Base-by-base conservation (phyloP, 1,140 invertebrate genomes). In the Drosophila yakuba region DNA sequence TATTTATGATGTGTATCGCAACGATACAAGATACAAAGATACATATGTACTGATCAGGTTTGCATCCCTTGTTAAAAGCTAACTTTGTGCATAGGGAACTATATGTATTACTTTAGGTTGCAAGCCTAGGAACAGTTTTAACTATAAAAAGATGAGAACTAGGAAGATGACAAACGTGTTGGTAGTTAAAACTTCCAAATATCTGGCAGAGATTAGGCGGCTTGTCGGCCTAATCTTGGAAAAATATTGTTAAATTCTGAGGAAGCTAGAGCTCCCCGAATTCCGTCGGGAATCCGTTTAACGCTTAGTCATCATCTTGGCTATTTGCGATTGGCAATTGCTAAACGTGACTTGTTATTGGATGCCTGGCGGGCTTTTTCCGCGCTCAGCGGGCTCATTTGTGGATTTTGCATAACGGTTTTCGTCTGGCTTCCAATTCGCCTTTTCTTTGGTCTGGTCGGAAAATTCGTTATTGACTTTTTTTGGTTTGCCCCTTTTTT, bases 401-500 rank as follows among this genome's bases (percentile, higher is more conserved):
- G 60, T 74, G 52, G 15, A 52, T 77, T 85, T 85, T 84, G 81
- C 81, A 61, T 85, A 84, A 84, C 77, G 78, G 64, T 68, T 74
- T 68, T 66, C 50, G 80, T 81, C 73, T 64, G 74, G 66, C 64
- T 78, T 71, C 54, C 52, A 56, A 61, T 73, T 79, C 54, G 32
- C 63, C 55, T 61, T 82, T 74, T 63, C 58, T 67, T 32, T 8
- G 41, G 15, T 14, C 17, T 45, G 47, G 51, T 38, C 58, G 81
- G 78, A 78, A 85, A 88, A 86, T 83, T 88, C 62, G 57, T 86
- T 74, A 81, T 81, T 81, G 74, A 68, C 64, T 71, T 80, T 75
- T 85, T 25, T 25, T 77, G 60, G 35, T 45, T 45, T 52, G 36
- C 51, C 45, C 63, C 60, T 14, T 55, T 50, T 73, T 38, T 25